phyloP scores from a whole-genome alignment of 2,888 invertebrate genomes.

The Diplazon laetatorius region DNA sequence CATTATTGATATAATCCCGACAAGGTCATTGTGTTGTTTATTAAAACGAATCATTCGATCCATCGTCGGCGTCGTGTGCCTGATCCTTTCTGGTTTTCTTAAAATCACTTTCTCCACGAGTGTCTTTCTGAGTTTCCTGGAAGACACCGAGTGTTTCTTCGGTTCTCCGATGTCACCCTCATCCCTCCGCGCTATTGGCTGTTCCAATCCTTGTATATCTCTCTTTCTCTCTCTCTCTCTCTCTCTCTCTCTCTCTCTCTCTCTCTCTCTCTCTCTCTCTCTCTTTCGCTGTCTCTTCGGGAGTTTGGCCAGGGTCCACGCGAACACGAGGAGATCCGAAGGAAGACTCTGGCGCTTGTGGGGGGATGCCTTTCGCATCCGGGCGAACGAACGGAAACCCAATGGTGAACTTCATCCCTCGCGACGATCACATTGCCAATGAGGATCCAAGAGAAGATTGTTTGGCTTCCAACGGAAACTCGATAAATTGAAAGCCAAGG shows the following conservation, averaged over 20 bases:
- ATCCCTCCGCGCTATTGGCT: conserved; percentile 9
- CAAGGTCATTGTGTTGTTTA: too few relatives aligned
- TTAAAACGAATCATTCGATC: too few relatives aligned
- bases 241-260: too few relatives aligned
- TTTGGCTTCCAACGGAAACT: conserved; percentile 72
- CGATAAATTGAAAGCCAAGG: conserved; percentile 72
- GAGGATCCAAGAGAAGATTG: conserved; percentile 73
- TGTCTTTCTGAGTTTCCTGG: conserved; percentile 40
- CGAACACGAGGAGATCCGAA: conserved; percentile 26
- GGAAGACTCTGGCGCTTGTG: conserved; percentile 19
- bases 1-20: too few relatives aligned
- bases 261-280: too few relatives aligned
- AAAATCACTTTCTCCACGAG: conserved; percentile 48
- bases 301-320: conserved; percentile 52
- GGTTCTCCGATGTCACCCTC: background rate
- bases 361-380: conserved; percentile 34
- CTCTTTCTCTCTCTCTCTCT: too few relatives aligned
- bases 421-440: conserved; percentile 73
- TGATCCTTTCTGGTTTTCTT: too few relatives aligned
- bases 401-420: conserved; percentile 66
- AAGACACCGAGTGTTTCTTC: conserved; percentile 10
- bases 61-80: too few relatives aligned
- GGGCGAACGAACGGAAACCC: conserved; percentile 38
- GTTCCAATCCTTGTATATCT: conserved; percentile 47
- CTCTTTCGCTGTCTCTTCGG: too few relatives aligned